A percentile compares a stretch with the other conserved stretches of the same genome.
phyloP scores from a whole-genome alignment of 2,113 vertebrate genomes.

The Malurus alboscapulatus region DNA sequence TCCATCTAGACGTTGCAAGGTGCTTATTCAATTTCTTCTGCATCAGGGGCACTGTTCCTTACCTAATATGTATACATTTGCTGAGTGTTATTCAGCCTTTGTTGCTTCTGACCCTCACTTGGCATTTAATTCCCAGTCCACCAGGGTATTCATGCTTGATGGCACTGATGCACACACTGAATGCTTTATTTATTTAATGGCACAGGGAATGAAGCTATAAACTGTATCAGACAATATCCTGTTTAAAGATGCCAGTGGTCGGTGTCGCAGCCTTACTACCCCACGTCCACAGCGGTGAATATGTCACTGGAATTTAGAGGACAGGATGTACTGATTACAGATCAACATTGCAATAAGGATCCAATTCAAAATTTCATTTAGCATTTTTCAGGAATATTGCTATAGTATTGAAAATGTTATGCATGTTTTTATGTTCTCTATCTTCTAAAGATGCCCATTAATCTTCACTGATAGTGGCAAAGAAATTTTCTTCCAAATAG shows the following conservation, averaged over 20 bases:
- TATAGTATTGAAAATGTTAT: not conserved
- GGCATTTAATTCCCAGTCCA: conserved; percentile 85
- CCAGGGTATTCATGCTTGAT: conserved; percentile 79
- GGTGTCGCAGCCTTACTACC: conserved; percentile 36
- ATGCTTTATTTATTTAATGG: conserved; percentile 76
- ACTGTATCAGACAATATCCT: conserved; percentile 65
- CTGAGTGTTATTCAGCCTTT: conserved; percentile 81
- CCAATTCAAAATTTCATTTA: not conserved
- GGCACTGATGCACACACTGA: conserved; percentile 76
- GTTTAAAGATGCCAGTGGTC: conserved; percentile 53
- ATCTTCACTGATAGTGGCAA: not conserved
- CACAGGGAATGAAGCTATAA: conserved; percentile 64
- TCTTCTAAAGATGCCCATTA: conserved; percentile 7
- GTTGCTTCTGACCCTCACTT: conserved; percentile 84
- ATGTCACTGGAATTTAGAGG: conserved; percentile 27
- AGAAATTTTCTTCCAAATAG: not conserved
- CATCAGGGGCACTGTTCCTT: conserved; percentile 69
- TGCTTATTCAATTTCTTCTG: conserved; percentile 76
- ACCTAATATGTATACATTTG: conserved; percentile 82
- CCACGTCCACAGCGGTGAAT: not conserved
- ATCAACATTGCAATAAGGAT: not conserved
- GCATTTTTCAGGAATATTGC: not conserved
- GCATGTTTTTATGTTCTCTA: not conserved
- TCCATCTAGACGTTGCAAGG: conserved; percentile 71
- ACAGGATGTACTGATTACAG: not conserved